Base-by-base conservation (phyloP, 2,888 invertebrate species). In the Andrena bucephala region DNA sequence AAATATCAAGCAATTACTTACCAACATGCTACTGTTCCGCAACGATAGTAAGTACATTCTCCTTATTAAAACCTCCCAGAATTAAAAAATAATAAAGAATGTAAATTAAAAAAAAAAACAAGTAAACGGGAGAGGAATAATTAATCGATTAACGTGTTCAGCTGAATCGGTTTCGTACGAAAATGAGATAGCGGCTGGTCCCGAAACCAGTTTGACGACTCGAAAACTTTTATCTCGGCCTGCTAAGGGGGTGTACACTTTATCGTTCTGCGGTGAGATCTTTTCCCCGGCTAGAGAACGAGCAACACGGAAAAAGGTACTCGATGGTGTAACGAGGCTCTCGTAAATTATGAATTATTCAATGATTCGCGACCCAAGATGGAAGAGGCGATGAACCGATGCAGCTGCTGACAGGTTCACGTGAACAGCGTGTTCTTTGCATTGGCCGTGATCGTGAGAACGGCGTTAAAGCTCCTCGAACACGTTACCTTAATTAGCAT, bases 321-420 rank as follows among this genome's bases (percentile, higher is more conserved):
- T 60, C 54, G 50, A 42, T 29, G 73, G 65, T 67, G 76, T 86
- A 86, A 86, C 86, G 71, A 86, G 68, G 24, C 60, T 66, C 68
- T 57, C 80, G 70, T 81, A 76, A 86, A 83, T 86, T 81, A 86
- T 86, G 84, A 86, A 83, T 86, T 86, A 86, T 86, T 86, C 86
- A 86, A 84, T 86, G 81, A 74, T 81, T 76, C 71, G 54, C 48
- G 67, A n/a, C 73, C 70, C 59, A 81, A 86, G 75, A 81, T 86
- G 76, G 76, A 71, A 70, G 66, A 76, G 75, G 60, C 77, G 72
- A 71, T 76, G 80, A 83, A 77, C 69, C 83, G 77, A 78, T 57
- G 83, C 67, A 65, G 57, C 48, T 57, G 76, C 69, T 83, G 76
- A 76, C 81, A 80, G 71, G 68, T 86, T 72, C 72, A 74, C 81